Base-by-base conservation (phyloP, 2,888 invertebrate genomes). In the Eristalis tenax region DNA sequence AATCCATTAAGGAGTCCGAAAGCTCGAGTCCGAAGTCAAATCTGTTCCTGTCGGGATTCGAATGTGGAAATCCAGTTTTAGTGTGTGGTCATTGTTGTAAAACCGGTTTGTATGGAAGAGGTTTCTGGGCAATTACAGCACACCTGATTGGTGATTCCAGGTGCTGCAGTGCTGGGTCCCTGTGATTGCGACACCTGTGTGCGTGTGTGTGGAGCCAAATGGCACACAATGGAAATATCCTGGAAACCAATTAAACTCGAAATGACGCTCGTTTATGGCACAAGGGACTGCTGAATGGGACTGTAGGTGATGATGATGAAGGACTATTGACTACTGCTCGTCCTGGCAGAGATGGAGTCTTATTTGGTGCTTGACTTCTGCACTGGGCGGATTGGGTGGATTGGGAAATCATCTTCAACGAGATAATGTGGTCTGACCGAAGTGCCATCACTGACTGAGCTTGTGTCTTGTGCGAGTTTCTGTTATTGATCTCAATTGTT, bases 111-210 rank as follows among this genome's bases (percentile, higher is more conserved):
- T 11, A 13, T n/a, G 13, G 26, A 83, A 22, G n/a, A 56, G 66
- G n/a, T n/a, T 43, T 35, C 35, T 56, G 40, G 68, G 61, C 71
- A 66, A 84, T 84, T 80, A 84, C 66, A 76, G 50, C 18, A 50
- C 80, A 75, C 80, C 63, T 76, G 80, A 84, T 73, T 80, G 84
- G 76, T 76, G 84, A 84, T 76, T 80, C 71, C 75, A 71, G 68
- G 66, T 76, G 76, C 80, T 74, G 77, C 15, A 40, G 68, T 28
- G 5, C 56, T 28, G 64, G 22, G 15, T 35, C 18, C 56, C 18
- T 64, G 1, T 22, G 5, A 28, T 15, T 32, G 56, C n/a, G 38
- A 66, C 63, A 11, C 57, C 38, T n/a, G n/a, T 73, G 43, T 68
- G 26, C 28, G 38, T 70, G 10, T 13, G 26, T 10, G 35, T 23